Base-by-base conservation (phyloP, 2,888 invertebrate species). In the Lissocephala sabroskyi region DNA sequence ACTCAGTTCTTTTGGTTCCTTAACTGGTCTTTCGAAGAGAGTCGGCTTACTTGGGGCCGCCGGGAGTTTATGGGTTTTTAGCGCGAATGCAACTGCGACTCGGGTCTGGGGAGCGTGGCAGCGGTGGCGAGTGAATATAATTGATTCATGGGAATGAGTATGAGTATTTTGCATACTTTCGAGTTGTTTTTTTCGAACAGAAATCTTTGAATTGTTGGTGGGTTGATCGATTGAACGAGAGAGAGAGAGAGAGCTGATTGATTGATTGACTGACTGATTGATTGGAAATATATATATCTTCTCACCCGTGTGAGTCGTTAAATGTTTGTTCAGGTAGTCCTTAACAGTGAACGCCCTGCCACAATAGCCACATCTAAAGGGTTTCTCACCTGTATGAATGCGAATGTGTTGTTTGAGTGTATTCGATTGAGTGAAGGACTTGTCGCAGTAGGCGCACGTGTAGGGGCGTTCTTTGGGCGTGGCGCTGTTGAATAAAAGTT, bases 271-370 rank as follows among this genome's bases (percentile, higher is more conserved):
- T 76, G 71, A 73, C 59, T 74, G 68, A 67, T 58, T 70, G 65
- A 63, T 64, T 77, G 67, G 73, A 66, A 80, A 81, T 79, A 73
- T 79, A 75, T 75, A 76, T 80, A 79, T 68, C 71, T 79, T 80
- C 82, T 83, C 82, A 83, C 83, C 82, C 82, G 83, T 83, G 82
- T 82, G 83, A 82, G 83, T 82, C 81, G 83, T 82, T 82, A 83
- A 82, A 82, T 83, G 83, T 80, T 83, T 83, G 82, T 83, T 82
- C 81, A 83, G 81, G 81, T 83, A 83, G 79, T 83, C 83, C 80
- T 83, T 82, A 76, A 83, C 83, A 79, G 83, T 83, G 82, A 83
- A 83, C 79, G 81, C 79, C 82, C 83, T 82, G 79, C 82, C 82
- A 81, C 83, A 84, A 80, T 82, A 81, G 77, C 81, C 81, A 82